Conservation (phyloP, 1,140 invertebrate genomes). For the Achatina immaculata region DNA sequence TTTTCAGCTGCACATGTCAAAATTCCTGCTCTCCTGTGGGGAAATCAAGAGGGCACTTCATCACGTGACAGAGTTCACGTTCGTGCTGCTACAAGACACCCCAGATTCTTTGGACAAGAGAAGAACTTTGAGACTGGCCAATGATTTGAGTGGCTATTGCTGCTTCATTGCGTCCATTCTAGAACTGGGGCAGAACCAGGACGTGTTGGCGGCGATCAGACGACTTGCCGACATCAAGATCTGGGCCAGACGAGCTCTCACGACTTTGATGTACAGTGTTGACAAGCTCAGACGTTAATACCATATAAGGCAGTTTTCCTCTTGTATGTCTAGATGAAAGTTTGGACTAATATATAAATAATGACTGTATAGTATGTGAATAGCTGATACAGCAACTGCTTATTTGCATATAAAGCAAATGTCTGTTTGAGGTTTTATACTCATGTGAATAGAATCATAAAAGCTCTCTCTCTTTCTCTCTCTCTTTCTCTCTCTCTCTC, state of each 20-base stretch:
- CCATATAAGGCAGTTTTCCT: no score
- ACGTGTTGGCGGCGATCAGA: not conserved
- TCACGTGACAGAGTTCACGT: slow-evolving; percentile 28
- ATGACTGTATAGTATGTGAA: no score
- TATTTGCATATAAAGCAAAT: not conserved
- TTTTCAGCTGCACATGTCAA: not conserved
- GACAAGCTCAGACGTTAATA: not conserved
- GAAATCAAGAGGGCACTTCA: not conserved
- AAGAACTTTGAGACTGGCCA: slow-evolving; percentile 3
- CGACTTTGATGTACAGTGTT: not conserved
- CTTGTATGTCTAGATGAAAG: no score
- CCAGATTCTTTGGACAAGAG: slow-evolving; percentile 15
- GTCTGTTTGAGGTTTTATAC: not conserved
- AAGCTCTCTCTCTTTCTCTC: not conserved
- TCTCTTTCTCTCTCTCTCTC: not conserved
- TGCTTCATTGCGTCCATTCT: not conserved
- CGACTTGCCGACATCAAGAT: slow-evolving; percentile 9
- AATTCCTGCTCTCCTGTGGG: slow-evolving; percentile 3
- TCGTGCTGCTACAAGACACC: slow-evolving; percentile 8
- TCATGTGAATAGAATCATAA: not conserved
- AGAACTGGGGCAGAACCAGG: not conserved
- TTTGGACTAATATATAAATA: no score
- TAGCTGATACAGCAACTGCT: not conserved
- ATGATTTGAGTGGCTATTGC: slow-evolving; percentile 20
- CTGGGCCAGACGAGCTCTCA: not conserved